Base-by-base conservation (phyloP, 2,888 invertebrate species). In the Ochlodes sylvanus region DNA sequence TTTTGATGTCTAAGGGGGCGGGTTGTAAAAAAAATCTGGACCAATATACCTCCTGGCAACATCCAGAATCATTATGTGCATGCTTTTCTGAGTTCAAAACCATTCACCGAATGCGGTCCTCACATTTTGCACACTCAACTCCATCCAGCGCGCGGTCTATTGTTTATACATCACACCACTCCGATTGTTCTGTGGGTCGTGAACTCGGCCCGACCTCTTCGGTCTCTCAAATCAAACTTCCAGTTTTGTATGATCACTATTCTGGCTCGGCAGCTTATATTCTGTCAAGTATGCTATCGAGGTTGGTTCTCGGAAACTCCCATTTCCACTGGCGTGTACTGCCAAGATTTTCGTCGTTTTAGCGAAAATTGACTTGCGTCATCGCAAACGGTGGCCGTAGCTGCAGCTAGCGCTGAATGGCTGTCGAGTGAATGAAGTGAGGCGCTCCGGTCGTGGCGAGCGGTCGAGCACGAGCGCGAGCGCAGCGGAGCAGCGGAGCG, bases 341-440 rank as follows among this genome's bases (percentile, higher is more conserved):
- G 88, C 84, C 88, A 88, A 88, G 81, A 82, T 82, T 82, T 79
- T 74, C 73, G 77, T 74, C 71, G 78, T 79, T 82, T 77, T 75
- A 75, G 78, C 73, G 74, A 78, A 81, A 78, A 76, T 47, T 76
- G 71, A 69, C 72, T 76, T 78, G 77, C 76, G 79, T 79, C 73
- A 78, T 70, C 44, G 62, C 60, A 69, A 52, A 50, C 63, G 60
- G 42, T 52, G 57, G 63, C 27, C 19, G 61, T 41, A 67, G 69
- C 69, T 68, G 70, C 50, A 55, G 56, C 58, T 64, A 67, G 60
- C 64, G 70, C 65, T 64, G 71, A 69, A 63, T 72, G 63, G 71
- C 65, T 64, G 66, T 41, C 41, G 69, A 34, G 75, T 72, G 73
- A 74, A 72, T 72, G 76, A 73, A 73, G 73, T 71, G 73, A 63